Base-by-base conservation (phyloP, 1,140 invertebrate genomes). In the Copidosoma floridanum region DNA sequence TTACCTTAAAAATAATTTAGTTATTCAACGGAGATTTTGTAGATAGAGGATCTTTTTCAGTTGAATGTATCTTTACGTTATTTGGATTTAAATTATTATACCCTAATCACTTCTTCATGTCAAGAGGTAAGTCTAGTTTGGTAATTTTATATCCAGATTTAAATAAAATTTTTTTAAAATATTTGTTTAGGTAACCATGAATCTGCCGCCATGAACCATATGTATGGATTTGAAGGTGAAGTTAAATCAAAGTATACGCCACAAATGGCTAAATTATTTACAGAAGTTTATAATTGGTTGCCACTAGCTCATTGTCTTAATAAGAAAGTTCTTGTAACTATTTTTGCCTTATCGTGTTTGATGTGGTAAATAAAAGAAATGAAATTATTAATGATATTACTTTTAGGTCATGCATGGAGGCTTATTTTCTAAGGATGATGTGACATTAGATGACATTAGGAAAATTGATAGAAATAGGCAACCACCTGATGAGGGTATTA, bases 1-100 rank as follows among this genome's bases (percentile, higher is more conserved):
- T 43, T 64, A 68, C 57, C 71, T 75, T 77, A 80, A 77, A 53
- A 52, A 16, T 51, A 52, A 21, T 20, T 58, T 67, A 91, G 88
- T 82, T 98, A 66, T 98, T 98, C 79, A 98, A 98, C 83, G 96
- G 96, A 65, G 98, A 99, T 82, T 99, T 99, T 82, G 97, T 99
- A 40, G 98, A 99, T 79, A 84, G 98, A 82, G 98, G 98, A 11
- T 98, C 95, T 0, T 99, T 99, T 81, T 98, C 95, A 18, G 96
- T 99, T 23, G 98, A 99, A 81, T 99, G 97, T 79, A 99, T 99
- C 74, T 96, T 99, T 75, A 94, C 91, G 20, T 82, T 99, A 41
- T 97, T 99, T 80, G 94, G 94, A 65, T 99, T 95, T 78, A 99
- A 99, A 79, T 82, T 99, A 50, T 83, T 99, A 11, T 99, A 93